Evolutionary conservation across 2,888 invertebrate genomes (phyloP), one percentile per base, ranked within the genome.

Genomic region (Drosophila niveifrons): DNA sequence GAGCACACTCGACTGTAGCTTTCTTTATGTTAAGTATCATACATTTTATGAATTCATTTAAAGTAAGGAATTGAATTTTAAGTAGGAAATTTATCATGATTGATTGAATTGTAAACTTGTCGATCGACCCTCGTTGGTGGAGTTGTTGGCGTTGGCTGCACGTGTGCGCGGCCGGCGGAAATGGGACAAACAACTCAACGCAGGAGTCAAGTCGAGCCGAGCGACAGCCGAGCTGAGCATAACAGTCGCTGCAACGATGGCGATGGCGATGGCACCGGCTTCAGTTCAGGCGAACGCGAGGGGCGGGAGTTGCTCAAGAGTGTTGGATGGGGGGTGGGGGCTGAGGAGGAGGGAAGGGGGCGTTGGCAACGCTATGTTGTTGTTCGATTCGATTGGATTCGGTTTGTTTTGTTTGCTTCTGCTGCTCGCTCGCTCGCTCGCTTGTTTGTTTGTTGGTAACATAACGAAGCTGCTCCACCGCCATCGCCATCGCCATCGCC

Each of bases 221-320:
- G 59, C 73, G 72, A 76, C 69, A 66, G 63, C 59, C 73, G 74
- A 61, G 43, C 52, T 3, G 57, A 74, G 71, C 64, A 74, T 73
- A 76, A 68, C 58, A 69, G 10, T 50, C 17, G 58, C 64, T 61
- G 73, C 63, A 65, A 46, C 68, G 67, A 61, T 62, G 74, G 70
- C 74, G 77, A 72, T 75, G 78, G 66, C 74, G 77, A 72, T 75
- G 78, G 72, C 75, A 58, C 80, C 72, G 80, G 55, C 23, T 52
- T 34, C 15, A 50, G 15, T 31, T 2, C 17, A 15, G 18, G n/a
- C 18, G n/a, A 57, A 23, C 23, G 34, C 11, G 28, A 9, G 41
- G 11, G 63, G 44, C 9, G 13, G 8, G 29, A 10, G 15, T 17
- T 1, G 10, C 34, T 3, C 9, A 4, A 13, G 23, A 1, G 1